phyloP scores from a whole-genome alignment of 2,888 invertebrate genomes.

The Eupelmus urozonus region DNA sequence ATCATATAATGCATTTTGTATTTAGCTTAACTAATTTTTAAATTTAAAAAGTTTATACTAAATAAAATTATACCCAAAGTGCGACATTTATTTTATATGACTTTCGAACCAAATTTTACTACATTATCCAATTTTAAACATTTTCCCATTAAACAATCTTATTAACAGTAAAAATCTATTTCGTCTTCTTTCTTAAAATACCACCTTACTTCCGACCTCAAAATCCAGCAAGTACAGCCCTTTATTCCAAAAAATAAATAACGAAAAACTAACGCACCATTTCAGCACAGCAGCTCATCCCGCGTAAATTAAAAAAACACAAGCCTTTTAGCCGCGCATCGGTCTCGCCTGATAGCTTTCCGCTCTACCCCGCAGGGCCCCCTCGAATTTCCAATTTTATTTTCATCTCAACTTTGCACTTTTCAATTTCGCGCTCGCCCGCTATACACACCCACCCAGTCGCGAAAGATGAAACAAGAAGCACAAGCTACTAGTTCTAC shows the following conservation, averaged over 20 bases:
- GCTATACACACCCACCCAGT: background rate
- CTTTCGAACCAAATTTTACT: too few relatives aligned
- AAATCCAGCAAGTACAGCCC: background rate
- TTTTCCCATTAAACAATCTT: too few relatives aligned
- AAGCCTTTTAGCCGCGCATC: slow-evolving; percentile 17
- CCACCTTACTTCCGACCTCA: too few relatives aligned
- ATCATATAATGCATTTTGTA: too few relatives aligned
- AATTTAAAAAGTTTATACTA: too few relatives aligned
- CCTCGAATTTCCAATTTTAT: slow-evolving; percentile 45
- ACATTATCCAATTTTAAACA: too few relatives aligned
- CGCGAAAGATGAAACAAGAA: background rate
- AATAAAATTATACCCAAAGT: too few relatives aligned
- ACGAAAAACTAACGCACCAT: background rate
- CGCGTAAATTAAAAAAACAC: slow-evolving; percentile 3
- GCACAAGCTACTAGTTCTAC: background rate
- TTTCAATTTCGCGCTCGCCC: slow-evolving; percentile 35
- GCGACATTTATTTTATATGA: too few relatives aligned
- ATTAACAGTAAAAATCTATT: too few relatives aligned
- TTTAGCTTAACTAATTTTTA: too few relatives aligned
- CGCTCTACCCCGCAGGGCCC: background rate
- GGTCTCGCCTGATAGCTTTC: background rate
- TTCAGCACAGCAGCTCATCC: background rate
- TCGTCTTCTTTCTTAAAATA: too few relatives aligned
- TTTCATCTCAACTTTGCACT: slow-evolving; percentile 33
- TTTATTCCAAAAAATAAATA: background rate